phyloP scores from a whole-genome alignment of 2,113 vertebrate species.

The Poeciliopsis prolifica region DNA sequence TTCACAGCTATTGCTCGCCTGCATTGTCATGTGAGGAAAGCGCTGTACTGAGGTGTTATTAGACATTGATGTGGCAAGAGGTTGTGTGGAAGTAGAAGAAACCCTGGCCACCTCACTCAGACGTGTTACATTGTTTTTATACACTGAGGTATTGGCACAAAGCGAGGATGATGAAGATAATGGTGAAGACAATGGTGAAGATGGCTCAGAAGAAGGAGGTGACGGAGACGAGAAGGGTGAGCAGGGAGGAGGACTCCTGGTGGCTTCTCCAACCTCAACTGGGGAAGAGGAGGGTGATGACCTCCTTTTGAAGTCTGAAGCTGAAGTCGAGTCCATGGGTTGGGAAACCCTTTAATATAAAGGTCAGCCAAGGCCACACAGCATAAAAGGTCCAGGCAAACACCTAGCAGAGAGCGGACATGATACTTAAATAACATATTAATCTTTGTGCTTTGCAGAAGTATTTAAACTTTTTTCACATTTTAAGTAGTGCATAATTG shows the following conservation, averaged over 20 bases:
- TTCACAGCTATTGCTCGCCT: slow-evolving; percentile 30
- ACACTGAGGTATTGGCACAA: slow-evolving; percentile 46
- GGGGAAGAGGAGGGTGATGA: slow-evolving; percentile 51
- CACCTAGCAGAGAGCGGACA: slow-evolving; percentile 51
- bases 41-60: slow-evolving; percentile 33
- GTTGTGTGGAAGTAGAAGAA: slow-evolving; percentile 69
- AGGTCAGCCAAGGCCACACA: slow-evolving; percentile 6
- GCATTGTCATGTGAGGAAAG: slow-evolving; percentile 23
- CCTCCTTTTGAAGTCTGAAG: slow-evolving; percentile 67
- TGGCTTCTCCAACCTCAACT: slow-evolving; percentile 44
- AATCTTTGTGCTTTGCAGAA: too few species aligned
- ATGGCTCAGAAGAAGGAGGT: slow-evolving; percentile 69
- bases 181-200: slow-evolving; percentile 69
- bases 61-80: slow-evolving; percentile 24
- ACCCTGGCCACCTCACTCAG: slow-evolving; percentile 50
- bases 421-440: too few species aligned
- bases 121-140: slow-evolving; percentile 60
- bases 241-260: slow-evolving; percentile 65
- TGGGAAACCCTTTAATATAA: slow-evolving; percentile 43
- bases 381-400: slow-evolving; percentile 16
- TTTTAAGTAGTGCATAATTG: too few species aligned
- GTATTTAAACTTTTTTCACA: too few species aligned
- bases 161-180: slow-evolving; percentile 67
- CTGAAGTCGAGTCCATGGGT: slow-evolving; percentile 63
- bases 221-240: slow-evolving; percentile 71